Conservation (phyloP, 2,797 vertebrate genomes). For the Meriones psammophilus region DNA sequence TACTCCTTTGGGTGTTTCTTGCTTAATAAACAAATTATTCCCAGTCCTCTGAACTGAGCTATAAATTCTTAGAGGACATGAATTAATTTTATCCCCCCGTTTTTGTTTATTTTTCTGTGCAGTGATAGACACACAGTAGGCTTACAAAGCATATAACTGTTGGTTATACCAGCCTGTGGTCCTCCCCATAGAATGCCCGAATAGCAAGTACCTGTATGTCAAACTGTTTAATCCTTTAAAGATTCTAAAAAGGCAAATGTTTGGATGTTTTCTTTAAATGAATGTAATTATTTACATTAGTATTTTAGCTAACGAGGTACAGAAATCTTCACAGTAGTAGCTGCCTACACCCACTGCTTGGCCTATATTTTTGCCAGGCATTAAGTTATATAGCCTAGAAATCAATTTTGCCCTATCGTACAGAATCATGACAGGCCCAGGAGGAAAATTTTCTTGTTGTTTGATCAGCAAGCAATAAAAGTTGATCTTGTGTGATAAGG, state of each 20-base stretch:
- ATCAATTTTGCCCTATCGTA: conserved; percentile 84
- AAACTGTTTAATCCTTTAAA: conserved; percentile 64
- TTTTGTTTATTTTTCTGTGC: neutral
- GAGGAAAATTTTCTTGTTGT: conserved; percentile 76
- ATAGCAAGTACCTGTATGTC: conserved; percentile 41
- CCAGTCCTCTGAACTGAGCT: neutral
- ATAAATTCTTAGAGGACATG: neutral
- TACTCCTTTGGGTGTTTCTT: neutral
- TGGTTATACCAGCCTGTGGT: neutral
- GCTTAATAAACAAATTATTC: conserved; percentile 29
- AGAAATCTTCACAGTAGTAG: conserved; percentile 79
- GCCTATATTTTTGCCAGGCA: conserved; percentile 82
- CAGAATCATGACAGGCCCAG: conserved; percentile 82
- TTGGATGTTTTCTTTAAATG: conserved; percentile 85
- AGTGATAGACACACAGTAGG: neutral
- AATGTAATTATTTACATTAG: conserved; percentile 82
- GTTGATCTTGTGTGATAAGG: conserved; percentile 60
- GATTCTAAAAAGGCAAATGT: conserved; percentile 75
- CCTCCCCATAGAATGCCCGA: conserved; percentile 9
- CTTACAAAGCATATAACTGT: conserved; percentile 30
- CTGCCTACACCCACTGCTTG: conserved; percentile 74
- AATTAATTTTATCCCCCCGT: neutral
- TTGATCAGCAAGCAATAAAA: conserved; percentile 80
- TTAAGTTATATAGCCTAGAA: conserved; percentile 86
- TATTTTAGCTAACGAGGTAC: conserved; percentile 80